Conservation (phyloP, 2,797 vertebrate genomes). For the Pagetopsis macropterus region DNA sequence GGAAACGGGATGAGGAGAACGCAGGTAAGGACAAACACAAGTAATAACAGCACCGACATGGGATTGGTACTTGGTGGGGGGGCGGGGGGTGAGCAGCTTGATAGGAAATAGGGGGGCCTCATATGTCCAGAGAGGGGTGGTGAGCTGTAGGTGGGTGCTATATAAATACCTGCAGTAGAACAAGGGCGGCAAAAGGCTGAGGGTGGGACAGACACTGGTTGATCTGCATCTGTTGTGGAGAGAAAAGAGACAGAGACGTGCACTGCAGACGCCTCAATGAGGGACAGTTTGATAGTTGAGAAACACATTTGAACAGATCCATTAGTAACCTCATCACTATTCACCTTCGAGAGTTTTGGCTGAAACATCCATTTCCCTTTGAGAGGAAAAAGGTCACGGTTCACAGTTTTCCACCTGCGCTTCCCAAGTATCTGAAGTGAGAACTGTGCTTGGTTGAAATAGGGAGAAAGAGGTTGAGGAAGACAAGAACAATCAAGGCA, state of each 20-base stretch:
- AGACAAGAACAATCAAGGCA: conserved; percentile 20
- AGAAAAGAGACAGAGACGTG: conserved; percentile 31
- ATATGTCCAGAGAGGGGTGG: conserved; percentile 77
- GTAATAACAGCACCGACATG: conserved; percentile 71
- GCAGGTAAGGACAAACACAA: conserved; percentile 71
- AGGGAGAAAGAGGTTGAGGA: conserved; percentile 25
- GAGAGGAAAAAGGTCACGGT: conserved; percentile 19
- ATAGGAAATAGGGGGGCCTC: conserved; percentile 56
- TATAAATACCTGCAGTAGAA: conserved; percentile 96
- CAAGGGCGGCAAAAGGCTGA: conserved; percentile 81
- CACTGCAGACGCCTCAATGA: conserved; percentile 33
- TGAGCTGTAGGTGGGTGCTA: conserved; percentile 79
- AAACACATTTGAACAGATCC: conserved; percentile 40
- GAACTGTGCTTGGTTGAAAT: conserved; percentile 54
- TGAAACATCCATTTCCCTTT: conserved; percentile 48
- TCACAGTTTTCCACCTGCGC: conserved; percentile 38
- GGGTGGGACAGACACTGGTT: conserved; percentile 47
- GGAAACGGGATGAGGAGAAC: conserved; percentile 69
- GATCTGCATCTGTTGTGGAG: conserved; percentile 18
- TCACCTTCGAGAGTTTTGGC: conserved; percentile 33
- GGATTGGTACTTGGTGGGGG: conserved; percentile 64
- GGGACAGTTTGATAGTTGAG: conserved; percentile 25
- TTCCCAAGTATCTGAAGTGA: conserved; percentile 38
- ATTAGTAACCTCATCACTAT: conserved; percentile 40
- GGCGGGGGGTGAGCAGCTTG: conserved; percentile 33